These are phyloP conservation scores for Zygogramma bicolorata DNA, from an alignment of 2,888 invertebrate genomes.

Conservation along the genomic window DNA sequence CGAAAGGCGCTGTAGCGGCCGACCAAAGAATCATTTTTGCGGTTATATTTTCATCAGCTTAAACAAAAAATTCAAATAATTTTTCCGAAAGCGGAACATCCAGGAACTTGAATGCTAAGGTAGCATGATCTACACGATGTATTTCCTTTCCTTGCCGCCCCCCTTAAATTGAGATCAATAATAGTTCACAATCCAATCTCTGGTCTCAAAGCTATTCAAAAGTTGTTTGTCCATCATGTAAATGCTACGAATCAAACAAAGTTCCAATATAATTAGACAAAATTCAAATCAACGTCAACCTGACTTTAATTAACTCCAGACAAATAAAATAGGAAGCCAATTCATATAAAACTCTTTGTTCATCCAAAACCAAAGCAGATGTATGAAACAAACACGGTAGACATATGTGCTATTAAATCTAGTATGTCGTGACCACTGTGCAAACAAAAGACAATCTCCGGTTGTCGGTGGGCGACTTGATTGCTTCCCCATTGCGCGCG, in stretches of 20 bases:
- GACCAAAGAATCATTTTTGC: too few species aligned
- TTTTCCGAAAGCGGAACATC: too few species aligned
- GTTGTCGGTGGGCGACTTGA: slow-evolving; percentile 57
- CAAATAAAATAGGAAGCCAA: slow-evolving; percentile 19
- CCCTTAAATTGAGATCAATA: too few species aligned
- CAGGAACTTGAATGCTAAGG: too few species aligned
- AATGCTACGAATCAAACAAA: slow-evolving; percentile 9
- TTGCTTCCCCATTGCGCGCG: slow-evolving; percentile 43
- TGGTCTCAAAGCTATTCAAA: too few species aligned
- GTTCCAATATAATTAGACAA: slow-evolving; percentile 8
- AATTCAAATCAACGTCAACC: slow-evolving; percentile 13
- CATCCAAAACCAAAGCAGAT: slow-evolving; percentile 51
- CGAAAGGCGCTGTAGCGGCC: too few species aligned
- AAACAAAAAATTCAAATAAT: too few species aligned
- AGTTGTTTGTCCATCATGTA: slow-evolving; percentile 5
- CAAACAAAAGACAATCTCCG: slow-evolving; percentile 65
- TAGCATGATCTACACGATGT: too few species aligned
- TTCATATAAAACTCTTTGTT: slow-evolving; percentile 39
- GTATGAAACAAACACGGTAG: slow-evolving; percentile 56
- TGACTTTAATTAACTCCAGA: slow-evolving; percentile 23
- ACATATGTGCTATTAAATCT: slow-evolving; percentile 58
- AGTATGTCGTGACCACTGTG: slow-evolving; percentile 56
- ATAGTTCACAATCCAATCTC: too few species aligned
- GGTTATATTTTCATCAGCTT: too few species aligned
- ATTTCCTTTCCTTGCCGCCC: too few species aligned